Evolutionary conservation across 1,140 invertebrate genomes (phyloP), one percentile per base, ranked within the genome.

Genomic region (Venustaconcha ellipsiformis): DNA sequence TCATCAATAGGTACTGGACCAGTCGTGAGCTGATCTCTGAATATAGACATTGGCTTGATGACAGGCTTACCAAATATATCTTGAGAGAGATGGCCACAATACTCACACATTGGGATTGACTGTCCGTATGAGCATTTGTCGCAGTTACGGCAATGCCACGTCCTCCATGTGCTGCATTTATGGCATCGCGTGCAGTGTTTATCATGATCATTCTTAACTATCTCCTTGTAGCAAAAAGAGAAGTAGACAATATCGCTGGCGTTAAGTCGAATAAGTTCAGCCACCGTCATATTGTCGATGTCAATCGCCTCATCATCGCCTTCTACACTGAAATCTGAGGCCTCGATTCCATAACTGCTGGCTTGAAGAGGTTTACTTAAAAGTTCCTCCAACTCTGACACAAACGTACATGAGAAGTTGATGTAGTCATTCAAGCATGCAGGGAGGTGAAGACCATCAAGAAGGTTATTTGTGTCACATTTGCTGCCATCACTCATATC

Each of bases 11-110:
- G n/a, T 5, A 77, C n/a, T 26, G 57, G 67, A 26, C 75, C 75
- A 18, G 23, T 59, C 17, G 23, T 57, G 37, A 72, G 23, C 58
- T 77, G 70, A 23, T 70, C 58, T 58, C 59, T 72, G 65, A 77
- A 72, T 55, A 77, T 70, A 58, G 75, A 77, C 23, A 77, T 37
- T 56, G 75, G 75, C 62, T 77, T 77, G 56, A 77, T 70, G 64
- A 77, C 59, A 20, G 37, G 37, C n/a, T 59, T 63, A 18, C 63
- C 66, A 18, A 72, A 70, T 18, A 68, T 66, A 59, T 77, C 48
- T 20, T 65, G 30, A 6, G 37, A 48, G 14, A 77, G 26, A 77
- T 77, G 75, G 14, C 75, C 75, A 60, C 75, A 72, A 30, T 62
- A 77, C 48, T 72, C 75, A 63, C 75, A 77, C 37, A 48, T 48